Percentiles rank a stretch among this genome's conserved stretches.
Conservation (phyloP, 2,113 vertebrate species). For the Elgaria multicarinata region DNA sequence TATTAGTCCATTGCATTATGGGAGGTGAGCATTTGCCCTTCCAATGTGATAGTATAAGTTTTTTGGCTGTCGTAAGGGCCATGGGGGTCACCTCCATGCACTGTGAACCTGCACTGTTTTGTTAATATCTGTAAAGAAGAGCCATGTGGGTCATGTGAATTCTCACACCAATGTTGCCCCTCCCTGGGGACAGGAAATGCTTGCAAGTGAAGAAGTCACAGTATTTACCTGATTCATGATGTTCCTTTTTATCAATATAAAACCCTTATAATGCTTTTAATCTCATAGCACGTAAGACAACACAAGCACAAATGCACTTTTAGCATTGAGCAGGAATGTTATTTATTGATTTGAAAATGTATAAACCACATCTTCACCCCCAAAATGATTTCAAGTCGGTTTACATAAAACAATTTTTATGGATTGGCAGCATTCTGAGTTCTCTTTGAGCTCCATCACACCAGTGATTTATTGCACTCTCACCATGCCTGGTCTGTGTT, state of each 20-base stretch:
- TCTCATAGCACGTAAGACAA: neutral
- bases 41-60: too few relatives aligned
- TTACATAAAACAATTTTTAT: constrained; percentile 33
- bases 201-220: neutral
- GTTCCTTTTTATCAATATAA: neutral
- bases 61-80: too few relatives aligned
- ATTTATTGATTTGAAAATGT: too few relatives aligned
- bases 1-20: too few relatives aligned
- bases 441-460: too few relatives aligned
- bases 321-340: neutral
- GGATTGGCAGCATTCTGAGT: constrained; percentile 25
- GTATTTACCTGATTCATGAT: neutral
- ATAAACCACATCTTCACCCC: too few relatives aligned
- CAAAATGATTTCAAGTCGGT: too few relatives aligned
- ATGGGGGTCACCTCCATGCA: neutral
- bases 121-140: neutral
- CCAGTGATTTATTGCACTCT: too few relatives aligned
- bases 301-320: neutral
- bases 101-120: neutral
- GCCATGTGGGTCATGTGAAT: neutral
- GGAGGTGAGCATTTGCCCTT: too few relatives aligned
- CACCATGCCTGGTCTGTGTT: too few relatives aligned
- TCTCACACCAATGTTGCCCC: neutral
- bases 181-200: neutral
- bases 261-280: neutral